Conservation (phyloP, 2,113 vertebrate species). For the Melanostigma gelatinosum region DNA sequence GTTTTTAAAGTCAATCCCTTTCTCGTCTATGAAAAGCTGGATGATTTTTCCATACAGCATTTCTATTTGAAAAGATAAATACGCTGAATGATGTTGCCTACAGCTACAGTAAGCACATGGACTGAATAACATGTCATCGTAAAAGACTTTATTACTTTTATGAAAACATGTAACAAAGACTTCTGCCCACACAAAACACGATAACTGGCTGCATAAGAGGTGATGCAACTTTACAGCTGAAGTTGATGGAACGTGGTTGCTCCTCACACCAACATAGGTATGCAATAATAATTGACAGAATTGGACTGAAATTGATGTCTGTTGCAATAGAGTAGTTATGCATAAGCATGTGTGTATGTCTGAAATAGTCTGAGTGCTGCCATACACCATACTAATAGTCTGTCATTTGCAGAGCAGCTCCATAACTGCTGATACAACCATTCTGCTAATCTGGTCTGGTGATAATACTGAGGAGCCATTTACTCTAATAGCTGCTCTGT, state of each 20-base stretch:
- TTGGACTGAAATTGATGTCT: slow-evolving; percentile 42
- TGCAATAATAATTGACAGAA: slow-evolving; percentile 35
- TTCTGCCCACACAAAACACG: slow-evolving; percentile 43
- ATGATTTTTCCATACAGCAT: slow-evolving; percentile 71
- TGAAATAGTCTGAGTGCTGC: slow-evolving; percentile 57
- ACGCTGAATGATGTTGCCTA: slow-evolving; percentile 19
- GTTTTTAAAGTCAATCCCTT: slow-evolving; percentile 70
- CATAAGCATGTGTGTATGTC: slow-evolving; percentile 50
- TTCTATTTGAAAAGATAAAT: slow-evolving; percentile 53
- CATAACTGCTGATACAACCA: slow-evolving; percentile 75
- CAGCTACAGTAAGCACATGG: slow-evolving; percentile 13
- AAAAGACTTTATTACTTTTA: slow-evolving; percentile 43
- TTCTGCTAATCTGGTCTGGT: slow-evolving; percentile 73
- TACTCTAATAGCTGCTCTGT: slow-evolving; percentile 77
- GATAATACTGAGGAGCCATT: slow-evolving; percentile 73
- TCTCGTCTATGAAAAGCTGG: slow-evolving; percentile 68
- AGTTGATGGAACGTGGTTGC: slow-evolving; percentile 24
- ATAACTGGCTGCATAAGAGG: slow-evolving; percentile 15
- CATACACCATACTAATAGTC: slow-evolving; percentile 58
- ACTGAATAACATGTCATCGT: slow-evolving; percentile 27
- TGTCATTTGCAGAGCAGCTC: slow-evolving; percentile 72
- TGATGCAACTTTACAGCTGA: slow-evolving; percentile 33
- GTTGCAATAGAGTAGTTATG: slow-evolving; percentile 45
- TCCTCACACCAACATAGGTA: slow-evolving; percentile 1
- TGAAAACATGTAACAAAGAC: slow-evolving; percentile 45